A percentile compares a stretch with the other conserved stretches of the same genome.
phyloP scores from a whole-genome alignment of 2,888 invertebrate species.

The Dendrolimus pini region DNA sequence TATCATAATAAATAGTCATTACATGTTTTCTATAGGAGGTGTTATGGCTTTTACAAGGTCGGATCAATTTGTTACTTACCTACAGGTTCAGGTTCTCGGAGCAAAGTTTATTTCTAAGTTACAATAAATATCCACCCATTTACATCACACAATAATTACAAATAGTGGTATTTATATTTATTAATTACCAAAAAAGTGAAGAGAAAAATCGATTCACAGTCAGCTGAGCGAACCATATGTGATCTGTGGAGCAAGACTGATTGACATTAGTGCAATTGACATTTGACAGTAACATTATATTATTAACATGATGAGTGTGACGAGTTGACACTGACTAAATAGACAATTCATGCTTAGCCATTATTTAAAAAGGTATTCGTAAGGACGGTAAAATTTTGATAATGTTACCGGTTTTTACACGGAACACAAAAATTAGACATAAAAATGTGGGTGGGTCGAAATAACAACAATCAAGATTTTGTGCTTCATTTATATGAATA shows the following conservation, averaged over 20 bases:
- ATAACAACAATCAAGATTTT: too few relatives aligned
- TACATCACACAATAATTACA: conserved; percentile 10
- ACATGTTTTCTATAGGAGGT: conserved; percentile 22
- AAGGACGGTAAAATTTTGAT: too few relatives aligned
- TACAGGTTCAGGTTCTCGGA: conserved; percentile 13
- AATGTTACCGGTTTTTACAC: too few relatives aligned
- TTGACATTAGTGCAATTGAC: not conserved
- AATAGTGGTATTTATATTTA: conserved; percentile 7
- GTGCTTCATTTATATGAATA: too few relatives aligned
- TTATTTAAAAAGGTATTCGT: too few relatives aligned
- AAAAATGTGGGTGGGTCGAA: too few relatives aligned
- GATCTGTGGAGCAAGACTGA: conserved; percentile 13
- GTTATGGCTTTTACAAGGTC: conserved; percentile 32
- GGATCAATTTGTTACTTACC: conserved; percentile 33
- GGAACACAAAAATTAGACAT: too few relatives aligned
- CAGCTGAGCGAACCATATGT: conserved; percentile 6
- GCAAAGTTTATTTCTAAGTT: not conserved
- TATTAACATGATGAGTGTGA: too few relatives aligned
- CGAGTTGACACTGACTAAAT: too few relatives aligned
- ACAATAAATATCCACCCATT: conserved; percentile 18
- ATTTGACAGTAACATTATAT: not conserved
- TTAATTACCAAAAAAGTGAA: conserved; percentile 16
- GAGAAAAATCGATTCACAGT: conserved; percentile 17
- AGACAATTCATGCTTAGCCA: too few relatives aligned
- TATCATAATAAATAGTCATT: conserved; percentile 52